A percentile compares a stretch with the other conserved stretches of the same genome.
These are phyloP conservation scores for Pomacea canaliculata DNA, from an alignment of 2,888 invertebrate species.

Conservation along the genomic window DNA sequence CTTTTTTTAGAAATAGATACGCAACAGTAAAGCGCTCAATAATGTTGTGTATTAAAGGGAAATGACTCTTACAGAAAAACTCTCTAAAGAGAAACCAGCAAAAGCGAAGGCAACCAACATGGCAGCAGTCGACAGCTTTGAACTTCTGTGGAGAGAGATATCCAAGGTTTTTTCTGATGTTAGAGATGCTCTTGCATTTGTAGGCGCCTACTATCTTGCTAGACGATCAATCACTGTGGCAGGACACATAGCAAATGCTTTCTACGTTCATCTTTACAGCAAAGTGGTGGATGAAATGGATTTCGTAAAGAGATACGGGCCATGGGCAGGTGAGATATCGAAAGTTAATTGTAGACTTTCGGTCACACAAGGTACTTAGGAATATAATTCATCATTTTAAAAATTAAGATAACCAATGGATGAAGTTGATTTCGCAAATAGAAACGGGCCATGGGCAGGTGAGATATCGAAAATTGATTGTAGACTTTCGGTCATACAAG, in stretches of 20 bases:
- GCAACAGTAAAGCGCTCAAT: no score
- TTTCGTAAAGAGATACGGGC: constrained; percentile 77
- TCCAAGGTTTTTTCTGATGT: constrained; percentile 41
- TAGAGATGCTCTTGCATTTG: constrained; percentile 55
- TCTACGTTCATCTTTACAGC: constrained; percentile 51
- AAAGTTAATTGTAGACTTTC: background rate
- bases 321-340: constrained; percentile 83
- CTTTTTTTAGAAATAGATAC: no score
- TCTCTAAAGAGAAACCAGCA: background rate
- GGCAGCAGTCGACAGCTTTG: constrained; percentile 63
- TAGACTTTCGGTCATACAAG: background rate
- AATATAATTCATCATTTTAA: no score
- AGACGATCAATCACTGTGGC: constrained; percentile 42
- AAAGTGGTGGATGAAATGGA: constrained; percentile 43
- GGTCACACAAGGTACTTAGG: background rate
- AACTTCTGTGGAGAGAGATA: constrained; percentile 52
- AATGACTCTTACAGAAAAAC: background rate
- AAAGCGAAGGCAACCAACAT: background rate
- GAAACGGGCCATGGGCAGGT: constrained; percentile 91
- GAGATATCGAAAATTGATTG: constrained; percentile 50
- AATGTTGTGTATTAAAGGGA: background rate
- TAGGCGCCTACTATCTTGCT: constrained; percentile 56
- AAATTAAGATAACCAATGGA: constrained; percentile 1
- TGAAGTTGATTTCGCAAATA: constrained; percentile 67
- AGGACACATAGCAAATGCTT: constrained; percentile 38